Conservation (phyloP, 2,888 invertebrate species). For the Coleophora deauratella region DNA sequence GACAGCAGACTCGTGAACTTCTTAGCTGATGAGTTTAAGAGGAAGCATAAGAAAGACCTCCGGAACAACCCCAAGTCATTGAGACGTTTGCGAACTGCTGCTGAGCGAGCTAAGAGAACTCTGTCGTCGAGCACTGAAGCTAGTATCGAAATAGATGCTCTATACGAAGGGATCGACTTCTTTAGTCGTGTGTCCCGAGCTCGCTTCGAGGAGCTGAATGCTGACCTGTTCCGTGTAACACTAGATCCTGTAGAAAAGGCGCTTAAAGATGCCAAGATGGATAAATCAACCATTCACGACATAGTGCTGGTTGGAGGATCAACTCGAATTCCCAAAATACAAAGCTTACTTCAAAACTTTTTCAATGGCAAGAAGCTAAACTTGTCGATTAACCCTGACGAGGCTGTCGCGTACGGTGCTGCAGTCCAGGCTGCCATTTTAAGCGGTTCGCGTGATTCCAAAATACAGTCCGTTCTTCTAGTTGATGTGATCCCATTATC, state of each 20-base stretch:
- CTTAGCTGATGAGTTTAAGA: constrained; percentile 80
- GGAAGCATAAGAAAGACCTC: constrained; percentile 81
- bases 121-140: constrained; percentile 85
- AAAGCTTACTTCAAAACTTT: constrained; percentile 81
- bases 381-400: constrained; percentile 85
- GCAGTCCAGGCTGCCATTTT: constrained; percentile 83
- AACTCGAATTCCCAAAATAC: constrained; percentile 86
- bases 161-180: constrained; percentile 80
- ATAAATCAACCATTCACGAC: constrained; percentile 82
- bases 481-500: constrained; percentile 78
- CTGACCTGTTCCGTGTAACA: constrained; percentile 80
- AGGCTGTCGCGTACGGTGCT: constrained; percentile 86
- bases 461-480: constrained; percentile 78
- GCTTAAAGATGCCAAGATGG: constrained; percentile 83
- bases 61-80: constrained; percentile 77
- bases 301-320: constrained; percentile 88
- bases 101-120: constrained; percentile 84
- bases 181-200: constrained; percentile 81
- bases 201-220: constrained; percentile 83
- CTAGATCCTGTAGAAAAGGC: constrained; percentile 86
- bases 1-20: constrained; percentile 77
- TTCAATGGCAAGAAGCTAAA: constrained; percentile 83
- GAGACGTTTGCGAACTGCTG: constrained; percentile 81
- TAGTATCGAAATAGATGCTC: constrained; percentile 81
- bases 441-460: constrained; percentile 80